Conservation (phyloP, 30 jellyfish, hydroid and myxozoan species). For the Cassiopea andromeda region DNA sequence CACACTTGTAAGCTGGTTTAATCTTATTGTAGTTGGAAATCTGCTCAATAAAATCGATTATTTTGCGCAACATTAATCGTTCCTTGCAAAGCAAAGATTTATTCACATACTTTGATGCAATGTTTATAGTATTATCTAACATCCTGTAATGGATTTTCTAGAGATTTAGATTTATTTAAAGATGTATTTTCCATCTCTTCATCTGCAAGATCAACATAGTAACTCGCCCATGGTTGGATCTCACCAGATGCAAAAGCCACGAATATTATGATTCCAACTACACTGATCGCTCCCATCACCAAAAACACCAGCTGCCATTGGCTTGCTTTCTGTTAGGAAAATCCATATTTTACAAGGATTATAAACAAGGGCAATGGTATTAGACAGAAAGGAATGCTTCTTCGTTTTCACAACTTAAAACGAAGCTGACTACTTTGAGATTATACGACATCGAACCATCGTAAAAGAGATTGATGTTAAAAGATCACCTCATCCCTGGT, state of each 20-base stretch:
- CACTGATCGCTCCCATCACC: conserved; percentile 78
- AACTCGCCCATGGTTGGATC: conserved; percentile 92
- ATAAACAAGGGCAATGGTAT: background rate
- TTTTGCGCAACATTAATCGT: no score
- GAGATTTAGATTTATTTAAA: conserved; percentile 17
- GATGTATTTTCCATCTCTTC: conserved; percentile 60
- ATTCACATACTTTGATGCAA: no score
- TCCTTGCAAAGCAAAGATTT: no score
- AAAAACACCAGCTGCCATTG: conserved; percentile 89
- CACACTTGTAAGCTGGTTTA: no score
- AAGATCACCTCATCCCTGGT: conserved; percentile 86
- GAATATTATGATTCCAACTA: conserved; percentile 79
- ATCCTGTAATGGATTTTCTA: conserved; percentile 46
- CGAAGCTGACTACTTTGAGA: no score
- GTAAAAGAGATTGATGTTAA: background rate
- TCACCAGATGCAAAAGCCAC: conserved; percentile 83
- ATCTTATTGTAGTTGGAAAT: no score
- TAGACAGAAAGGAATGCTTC: no score
- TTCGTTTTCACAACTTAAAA: no score
- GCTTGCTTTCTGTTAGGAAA: conserved; percentile 75
- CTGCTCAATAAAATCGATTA: no score
- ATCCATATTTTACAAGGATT: background rate
- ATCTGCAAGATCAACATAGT: conserved; percentile 57
- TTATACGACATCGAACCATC: background rate
- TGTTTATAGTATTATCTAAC: conserved; percentile 42